Evolutionary conservation across 1,140 invertebrate genomes (phyloP).

Genomic region (Sinella curviseta): DNA sequence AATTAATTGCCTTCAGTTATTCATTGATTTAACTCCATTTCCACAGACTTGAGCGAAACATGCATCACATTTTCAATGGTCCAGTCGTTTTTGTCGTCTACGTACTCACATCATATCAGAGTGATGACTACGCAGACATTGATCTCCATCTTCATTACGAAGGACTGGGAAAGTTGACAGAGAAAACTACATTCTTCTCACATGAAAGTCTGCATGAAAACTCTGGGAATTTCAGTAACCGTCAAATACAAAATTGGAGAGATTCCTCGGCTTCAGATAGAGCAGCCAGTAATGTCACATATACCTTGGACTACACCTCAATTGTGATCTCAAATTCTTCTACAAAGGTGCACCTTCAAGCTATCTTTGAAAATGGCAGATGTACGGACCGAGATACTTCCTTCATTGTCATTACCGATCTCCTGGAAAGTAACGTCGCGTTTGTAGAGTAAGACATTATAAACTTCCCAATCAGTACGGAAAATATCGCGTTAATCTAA

Average conservation of each 20-base stretch:
- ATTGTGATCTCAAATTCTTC: background rate
- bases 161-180: background rate
- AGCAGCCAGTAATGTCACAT: background rate
- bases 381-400: background rate
- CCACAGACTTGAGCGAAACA: background rate
- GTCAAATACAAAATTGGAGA: background rate
- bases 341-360: slow-evolving; percentile 13
- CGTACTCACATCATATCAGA: background rate
- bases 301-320: background rate
- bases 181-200: background rate
- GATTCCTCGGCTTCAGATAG: background rate
- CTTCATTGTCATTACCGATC: background rate
- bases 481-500: background rate
- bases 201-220: background rate
- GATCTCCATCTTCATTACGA: slow-evolving; percentile 7
- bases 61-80: slow-evolving; percentile 1
- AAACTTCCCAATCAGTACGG: background rate
- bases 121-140: background rate
- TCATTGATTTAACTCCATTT: too few relatives aligned
- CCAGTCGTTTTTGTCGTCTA: background rate
- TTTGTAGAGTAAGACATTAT: background rate
- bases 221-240: slow-evolving; percentile 4
- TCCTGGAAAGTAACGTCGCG: background rate
- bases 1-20: too few relatives aligned
- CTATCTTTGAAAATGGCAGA: background rate